Conservation (phyloP, 2,888 invertebrate species). For the Machimus rusticus region DNA sequence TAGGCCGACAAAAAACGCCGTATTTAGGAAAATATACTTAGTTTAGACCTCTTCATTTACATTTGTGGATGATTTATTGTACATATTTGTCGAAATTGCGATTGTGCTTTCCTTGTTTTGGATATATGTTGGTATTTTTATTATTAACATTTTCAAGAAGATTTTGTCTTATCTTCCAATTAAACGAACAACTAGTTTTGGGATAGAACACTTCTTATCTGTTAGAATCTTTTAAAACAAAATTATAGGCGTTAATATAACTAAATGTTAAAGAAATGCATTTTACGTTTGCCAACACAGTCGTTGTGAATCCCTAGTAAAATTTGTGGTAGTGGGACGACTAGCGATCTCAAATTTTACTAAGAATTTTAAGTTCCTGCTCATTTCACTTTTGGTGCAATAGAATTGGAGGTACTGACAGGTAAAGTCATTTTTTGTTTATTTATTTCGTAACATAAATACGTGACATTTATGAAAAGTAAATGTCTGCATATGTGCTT, state of each 20-base stretch:
- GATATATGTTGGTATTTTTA: background rate
- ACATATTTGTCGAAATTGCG: background rate
- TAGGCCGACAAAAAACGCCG: background rate
- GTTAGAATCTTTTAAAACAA: background rate
- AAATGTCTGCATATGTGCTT: background rate
- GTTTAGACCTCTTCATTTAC: background rate
- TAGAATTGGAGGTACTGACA: background rate
- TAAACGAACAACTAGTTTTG: background rate
- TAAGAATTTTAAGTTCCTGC: background rate
- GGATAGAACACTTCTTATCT: background rate
- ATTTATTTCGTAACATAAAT: background rate
- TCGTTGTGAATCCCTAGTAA: background rate
- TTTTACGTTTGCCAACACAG: background rate
- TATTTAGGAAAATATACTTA: constrained; percentile 36
- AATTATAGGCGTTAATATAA: background rate
- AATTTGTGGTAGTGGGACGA: too few species aligned
- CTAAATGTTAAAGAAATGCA: background rate
- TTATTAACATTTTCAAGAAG: background rate
- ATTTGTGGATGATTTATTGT: background rate
- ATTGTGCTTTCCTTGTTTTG: background rate
- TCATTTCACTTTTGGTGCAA: background rate
- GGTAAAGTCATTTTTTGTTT: background rate
- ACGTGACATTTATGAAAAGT: background rate
- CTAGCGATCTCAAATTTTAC: background rate
- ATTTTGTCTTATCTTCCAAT: background rate